phyloP scores from a whole-genome alignment of 2,888 invertebrate genomes.

The Meiosimyza platycephala region DNA sequence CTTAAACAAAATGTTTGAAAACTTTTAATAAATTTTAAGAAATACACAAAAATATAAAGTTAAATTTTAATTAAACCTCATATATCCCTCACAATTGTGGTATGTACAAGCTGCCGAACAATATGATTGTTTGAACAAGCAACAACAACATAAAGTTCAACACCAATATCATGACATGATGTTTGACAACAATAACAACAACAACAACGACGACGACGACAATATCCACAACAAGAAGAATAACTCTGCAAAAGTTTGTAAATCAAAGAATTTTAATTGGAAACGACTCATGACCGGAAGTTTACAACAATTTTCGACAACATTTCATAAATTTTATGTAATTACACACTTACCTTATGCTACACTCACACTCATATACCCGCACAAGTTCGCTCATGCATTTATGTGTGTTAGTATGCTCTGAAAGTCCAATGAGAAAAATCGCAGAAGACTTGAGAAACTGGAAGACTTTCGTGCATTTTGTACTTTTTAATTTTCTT shows the following conservation, averaged over 20 bases:
- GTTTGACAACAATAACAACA: background rate
- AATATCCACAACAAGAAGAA: conserved; percentile 1
- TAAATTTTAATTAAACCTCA: background rate
- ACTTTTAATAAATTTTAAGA: background rate
- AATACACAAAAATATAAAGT: background rate
- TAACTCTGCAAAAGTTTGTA: background rate
- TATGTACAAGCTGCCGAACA: background rate
- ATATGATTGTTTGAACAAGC: background rate
- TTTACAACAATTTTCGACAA: conserved; percentile 25
- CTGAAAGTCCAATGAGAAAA: too few relatives aligned
- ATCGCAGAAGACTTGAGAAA: too few relatives aligned
- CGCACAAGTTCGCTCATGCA: too few relatives aligned
- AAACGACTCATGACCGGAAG: conserved; percentile 19
- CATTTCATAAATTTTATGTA: conserved; percentile 10
- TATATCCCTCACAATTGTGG: background rate
- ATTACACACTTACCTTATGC: too few relatives aligned
- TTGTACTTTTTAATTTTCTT: too few relatives aligned
- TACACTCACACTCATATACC: too few relatives aligned
- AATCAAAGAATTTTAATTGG: conserved; percentile 31
- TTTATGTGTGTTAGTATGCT: too few relatives aligned
- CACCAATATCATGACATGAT: background rate
- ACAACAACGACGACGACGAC: background rate
- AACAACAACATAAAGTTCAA: background rate
- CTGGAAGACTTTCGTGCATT: too few relatives aligned
- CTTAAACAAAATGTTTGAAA: background rate